phyloP scores from a whole-genome alignment of 2,113 vertebrate genomes.

The Recurvirostra avosetta region DNA sequence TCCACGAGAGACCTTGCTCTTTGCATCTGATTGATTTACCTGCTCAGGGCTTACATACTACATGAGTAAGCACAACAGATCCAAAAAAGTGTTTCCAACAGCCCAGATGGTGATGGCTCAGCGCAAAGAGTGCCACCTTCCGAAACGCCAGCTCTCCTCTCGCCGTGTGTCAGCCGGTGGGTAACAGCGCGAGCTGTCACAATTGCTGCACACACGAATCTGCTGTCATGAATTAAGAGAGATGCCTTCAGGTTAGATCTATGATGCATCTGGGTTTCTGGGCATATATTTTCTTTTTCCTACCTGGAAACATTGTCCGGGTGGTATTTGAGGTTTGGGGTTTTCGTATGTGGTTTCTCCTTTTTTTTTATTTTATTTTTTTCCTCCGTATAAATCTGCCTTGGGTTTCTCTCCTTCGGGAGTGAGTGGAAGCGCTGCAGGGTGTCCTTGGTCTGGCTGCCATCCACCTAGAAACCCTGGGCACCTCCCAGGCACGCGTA shows the following conservation, averaged over 20 bases:
- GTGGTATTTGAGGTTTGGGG: neutral
- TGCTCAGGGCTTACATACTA: neutral
- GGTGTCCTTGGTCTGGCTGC: neutral
- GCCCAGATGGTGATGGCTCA: conserved; percentile 11
- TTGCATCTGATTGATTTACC: neutral
- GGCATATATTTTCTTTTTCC: neutral
- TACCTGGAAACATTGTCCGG: neutral
- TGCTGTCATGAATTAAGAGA: neutral
- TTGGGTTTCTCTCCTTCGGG: neutral
- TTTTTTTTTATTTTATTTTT: neutral
- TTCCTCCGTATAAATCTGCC: neutral
- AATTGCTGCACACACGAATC: neutral
- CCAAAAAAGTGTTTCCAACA: neutral
- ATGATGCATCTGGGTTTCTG: neutral
- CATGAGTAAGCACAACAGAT: neutral
- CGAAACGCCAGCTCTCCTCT: neutral
- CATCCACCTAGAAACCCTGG: neutral
- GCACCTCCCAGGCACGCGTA: neutral
- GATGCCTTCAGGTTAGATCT: neutral
- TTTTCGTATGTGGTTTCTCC: neutral
- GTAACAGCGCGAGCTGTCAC: neutral
- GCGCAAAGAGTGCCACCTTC: neutral
- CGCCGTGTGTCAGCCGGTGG: neutral
- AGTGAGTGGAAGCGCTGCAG: neutral
- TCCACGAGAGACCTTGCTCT: neutral